These are phyloP conservation scores for Plestiodon gilberti DNA, from an alignment of 2,113 vertebrate genomes.

Conservation along the genomic window DNA sequence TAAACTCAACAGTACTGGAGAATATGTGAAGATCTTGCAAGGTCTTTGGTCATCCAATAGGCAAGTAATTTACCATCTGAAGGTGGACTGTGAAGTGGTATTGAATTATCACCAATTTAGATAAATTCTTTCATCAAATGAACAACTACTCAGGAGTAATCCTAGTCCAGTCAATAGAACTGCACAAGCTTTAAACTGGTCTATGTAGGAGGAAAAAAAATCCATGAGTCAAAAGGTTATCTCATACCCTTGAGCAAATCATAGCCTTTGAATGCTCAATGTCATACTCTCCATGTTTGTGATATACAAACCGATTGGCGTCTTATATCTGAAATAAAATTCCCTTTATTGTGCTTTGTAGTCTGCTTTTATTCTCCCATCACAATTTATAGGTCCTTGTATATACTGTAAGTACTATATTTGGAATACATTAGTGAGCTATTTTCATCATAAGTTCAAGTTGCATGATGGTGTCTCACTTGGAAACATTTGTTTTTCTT, in stretches of 20 bases:
- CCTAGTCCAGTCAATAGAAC: neutral
- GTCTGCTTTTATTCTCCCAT: neutral
- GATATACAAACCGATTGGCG: neutral
- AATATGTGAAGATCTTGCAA: neutral
- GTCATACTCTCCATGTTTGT: neutral
- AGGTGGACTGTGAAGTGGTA: neutral
- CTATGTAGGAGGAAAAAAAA: neutral
- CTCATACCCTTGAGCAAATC: slow-evolving; percentile 7
- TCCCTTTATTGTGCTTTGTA: neutral
- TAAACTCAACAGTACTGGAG: neutral
- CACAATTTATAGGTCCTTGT: neutral
- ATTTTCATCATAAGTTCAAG: neutral
- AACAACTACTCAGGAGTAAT: neutral
- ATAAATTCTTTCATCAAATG: neutral
- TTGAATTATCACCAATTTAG: neutral
- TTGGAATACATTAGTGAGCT: neutral
- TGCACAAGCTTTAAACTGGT: neutral
- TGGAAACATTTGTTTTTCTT: slow-evolving; percentile 10
- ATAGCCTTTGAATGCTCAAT: neutral
- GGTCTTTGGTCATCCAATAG: neutral
- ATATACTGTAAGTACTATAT: neutral
- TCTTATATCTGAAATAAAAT: neutral
- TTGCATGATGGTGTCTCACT: neutral
- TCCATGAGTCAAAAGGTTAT: slow-evolving; percentile 1
- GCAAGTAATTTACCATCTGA: neutral